Evolutionary conservation across 2,113 vertebrate species (phyloP).

Genomic region (Gadus macrocephalus): DNA sequence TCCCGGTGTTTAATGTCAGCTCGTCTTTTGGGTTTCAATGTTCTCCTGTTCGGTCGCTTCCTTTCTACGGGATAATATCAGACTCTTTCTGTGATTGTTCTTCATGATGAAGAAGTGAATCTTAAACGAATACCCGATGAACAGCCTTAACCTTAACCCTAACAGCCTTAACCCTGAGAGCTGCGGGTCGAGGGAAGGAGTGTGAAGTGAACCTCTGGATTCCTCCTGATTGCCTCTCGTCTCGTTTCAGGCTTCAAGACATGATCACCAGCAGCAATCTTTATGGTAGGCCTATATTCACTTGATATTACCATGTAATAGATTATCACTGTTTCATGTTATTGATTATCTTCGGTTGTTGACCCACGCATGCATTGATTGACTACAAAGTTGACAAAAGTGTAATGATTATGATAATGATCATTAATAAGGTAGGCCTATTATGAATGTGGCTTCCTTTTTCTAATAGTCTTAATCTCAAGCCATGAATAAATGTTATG

Average conservation of each 20-base stretch:
- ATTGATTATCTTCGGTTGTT: slow-evolving; percentile 28
- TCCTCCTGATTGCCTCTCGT: slow-evolving; percentile 82
- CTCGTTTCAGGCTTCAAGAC: slow-evolving; percentile 90
- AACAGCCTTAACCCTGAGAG: slow-evolving; percentile 73
- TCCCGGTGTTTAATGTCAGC: too few relatives aligned
- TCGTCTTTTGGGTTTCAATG: slow-evolving; percentile 57
- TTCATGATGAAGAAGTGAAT: slow-evolving; percentile 86
- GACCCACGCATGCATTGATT: slow-evolving; percentile 43
- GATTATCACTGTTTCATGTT: neutral
- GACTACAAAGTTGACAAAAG: slow-evolving; percentile 36
- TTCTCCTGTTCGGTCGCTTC: slow-evolving; percentile 61
- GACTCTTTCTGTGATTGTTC: slow-evolving; percentile 72
- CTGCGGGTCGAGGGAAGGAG: too few relatives aligned
- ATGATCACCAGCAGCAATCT: slow-evolving; percentile 99
- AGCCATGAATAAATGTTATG: too few relatives aligned
- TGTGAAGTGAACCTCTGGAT: slow-evolving; percentile 90
- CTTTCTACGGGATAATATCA: slow-evolving; percentile 57
- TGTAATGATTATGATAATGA: neutral
- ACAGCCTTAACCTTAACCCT: slow-evolving; percentile 62
- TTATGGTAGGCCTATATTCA: slow-evolving; percentile 88
- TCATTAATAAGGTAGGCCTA: neutral
- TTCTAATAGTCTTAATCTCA: neutral
- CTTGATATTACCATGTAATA: slow-evolving; percentile 76
- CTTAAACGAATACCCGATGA: slow-evolving; percentile 90
- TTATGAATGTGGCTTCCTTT: neutral